These are phyloP conservation scores for Aphaenogaster rudis DNA, from an alignment of 1,140 invertebrate species.

Conservation along the genomic window DNA sequence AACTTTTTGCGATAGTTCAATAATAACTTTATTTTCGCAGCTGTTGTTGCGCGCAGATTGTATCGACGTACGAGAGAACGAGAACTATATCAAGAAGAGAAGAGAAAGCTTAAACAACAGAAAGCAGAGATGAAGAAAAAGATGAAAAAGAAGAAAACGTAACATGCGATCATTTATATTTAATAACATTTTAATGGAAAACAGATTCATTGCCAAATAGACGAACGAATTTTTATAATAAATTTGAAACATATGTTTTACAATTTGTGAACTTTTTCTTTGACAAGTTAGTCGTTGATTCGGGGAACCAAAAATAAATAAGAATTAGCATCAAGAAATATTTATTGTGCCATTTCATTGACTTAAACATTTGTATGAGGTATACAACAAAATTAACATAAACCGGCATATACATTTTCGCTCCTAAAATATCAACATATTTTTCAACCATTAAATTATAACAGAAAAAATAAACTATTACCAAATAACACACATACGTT, in stretches of 20 bases:
- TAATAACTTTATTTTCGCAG: slow-evolving; percentile 19
- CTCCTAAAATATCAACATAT: slow-evolving; percentile 17
- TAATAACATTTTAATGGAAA: slow-evolving; percentile 3
- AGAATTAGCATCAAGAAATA: slow-evolving; percentile 39
- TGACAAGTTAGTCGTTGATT: not conserved
- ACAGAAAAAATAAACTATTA: slow-evolving; percentile 52
- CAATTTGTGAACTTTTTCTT: not conserved
- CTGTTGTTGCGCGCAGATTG: not conserved
- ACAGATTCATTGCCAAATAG: not conserved
- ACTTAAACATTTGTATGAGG: slow-evolving; percentile 33
- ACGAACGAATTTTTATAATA: slow-evolving; percentile 2
- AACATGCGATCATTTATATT: not conserved
- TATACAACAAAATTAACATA: slow-evolving; percentile 43
- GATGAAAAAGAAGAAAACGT: not conserved
- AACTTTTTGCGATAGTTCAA: not conserved
- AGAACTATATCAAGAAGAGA: not conserved
- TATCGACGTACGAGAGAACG: not conserved
- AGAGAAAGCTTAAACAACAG: slow-evolving; percentile 10
- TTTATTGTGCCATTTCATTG: slow-evolving; percentile 47
- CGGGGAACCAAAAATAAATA: not conserved
- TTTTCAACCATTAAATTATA: slow-evolving; percentile 18
- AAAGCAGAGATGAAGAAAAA: slow-evolving; percentile 35
- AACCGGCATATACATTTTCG: not conserved
- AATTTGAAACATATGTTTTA: slow-evolving; percentile 16
- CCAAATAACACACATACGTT: slow-evolving; percentile 29